Evolutionary conservation across 1,140 invertebrate genomes (phyloP).

Genomic region (Pogonomyrmex californicus): DNA sequence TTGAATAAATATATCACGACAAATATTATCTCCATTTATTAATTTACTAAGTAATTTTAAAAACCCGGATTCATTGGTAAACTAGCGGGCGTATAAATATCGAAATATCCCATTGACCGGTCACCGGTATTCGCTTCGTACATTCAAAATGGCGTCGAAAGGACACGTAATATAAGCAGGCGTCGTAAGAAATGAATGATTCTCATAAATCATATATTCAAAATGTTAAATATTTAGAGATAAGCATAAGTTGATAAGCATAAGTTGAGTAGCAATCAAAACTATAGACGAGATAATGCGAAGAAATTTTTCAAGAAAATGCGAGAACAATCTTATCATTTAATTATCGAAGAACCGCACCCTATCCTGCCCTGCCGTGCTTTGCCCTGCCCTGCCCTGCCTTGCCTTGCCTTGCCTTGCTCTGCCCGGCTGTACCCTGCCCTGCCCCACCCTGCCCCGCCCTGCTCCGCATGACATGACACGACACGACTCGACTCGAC

Average conservation of each 20-base stretch:
- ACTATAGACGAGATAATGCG: not conserved
- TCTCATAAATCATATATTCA: not conserved
- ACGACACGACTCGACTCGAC: too few relatives aligned
- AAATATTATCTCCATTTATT: not conserved
- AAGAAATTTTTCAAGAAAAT: not conserved
- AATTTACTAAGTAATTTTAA: not conserved
- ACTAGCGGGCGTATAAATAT: not conserved
- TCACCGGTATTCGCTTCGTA: slow-evolving; percentile 69
- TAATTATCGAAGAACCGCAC: slow-evolving; percentile 81
- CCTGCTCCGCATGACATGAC: slow-evolving; percentile 16
- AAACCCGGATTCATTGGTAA: not conserved
- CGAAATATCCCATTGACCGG: not conserved
- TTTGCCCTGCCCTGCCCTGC: not conserved
- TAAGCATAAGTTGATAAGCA: not conserved
- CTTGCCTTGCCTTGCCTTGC: not conserved
- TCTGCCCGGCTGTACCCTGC: slow-evolving; percentile 67
- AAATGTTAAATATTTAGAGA: not conserved
- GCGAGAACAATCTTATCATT: slow-evolving; percentile 29
- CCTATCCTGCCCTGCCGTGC: slow-evolving; percentile 84
- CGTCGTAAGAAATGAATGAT: not conserved
- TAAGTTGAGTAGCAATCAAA: not conserved
- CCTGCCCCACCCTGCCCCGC: slow-evolving; percentile 68
- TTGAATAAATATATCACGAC: too few relatives aligned
- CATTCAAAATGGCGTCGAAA: slow-evolving; percentile 74
- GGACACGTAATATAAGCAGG: slow-evolving; percentile 29